Base-by-base conservation (phyloP, 2,113 vertebrate species). In the Microtus oregoni region DNA sequence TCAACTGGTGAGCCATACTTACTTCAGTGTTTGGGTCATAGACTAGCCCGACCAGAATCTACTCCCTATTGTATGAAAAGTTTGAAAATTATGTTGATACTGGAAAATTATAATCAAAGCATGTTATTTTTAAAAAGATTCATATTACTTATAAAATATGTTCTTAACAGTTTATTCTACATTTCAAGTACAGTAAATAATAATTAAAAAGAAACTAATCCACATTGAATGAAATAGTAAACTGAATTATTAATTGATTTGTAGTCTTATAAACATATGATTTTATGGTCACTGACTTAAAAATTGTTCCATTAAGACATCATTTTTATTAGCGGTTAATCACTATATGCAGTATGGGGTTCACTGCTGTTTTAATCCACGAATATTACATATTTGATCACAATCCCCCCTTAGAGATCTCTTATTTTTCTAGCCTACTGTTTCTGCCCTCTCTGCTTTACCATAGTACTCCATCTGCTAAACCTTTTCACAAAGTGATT, bases 321-420 rank as follows among this genome's bases (percentile, higher is more conserved):
- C 17, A 24, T 77, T 78, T 50, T 14, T 78, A 78, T 50, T 78
- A 50, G 76, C 22, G 15, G 28, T 17, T 78, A 26, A 26, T 78
- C 28, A 78, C 28, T 50, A 47, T 50, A 50, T 26, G 41, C 38
- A 26, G 22, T 12, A 75, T 44, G 10, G 72, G 22, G 73, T 28
- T 44, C 41, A 44, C 38, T 72, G 68, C 11, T 75, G 20, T 75
- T 12, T 41, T 26, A 76, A 26, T 47, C 4, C 5, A 26, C 14
- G 4, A 26, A 28, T 44, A 47, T 26, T 44, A 15, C 11, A 26
- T 58, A 38, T 58, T 38, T 61, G 52, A 24, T 58, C 52, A 82
- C 24, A 52, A 24, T 14, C 11, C 24, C 20, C 4, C 2, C 9
- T 58, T 55, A 11, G 0, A 55, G 0, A 35, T 32, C 3, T 78